Evolutionary conservation across 2,888 invertebrate species (phyloP), one percentile per base, ranked within the genome.

Genomic region (Melitaea athalia): DNA sequence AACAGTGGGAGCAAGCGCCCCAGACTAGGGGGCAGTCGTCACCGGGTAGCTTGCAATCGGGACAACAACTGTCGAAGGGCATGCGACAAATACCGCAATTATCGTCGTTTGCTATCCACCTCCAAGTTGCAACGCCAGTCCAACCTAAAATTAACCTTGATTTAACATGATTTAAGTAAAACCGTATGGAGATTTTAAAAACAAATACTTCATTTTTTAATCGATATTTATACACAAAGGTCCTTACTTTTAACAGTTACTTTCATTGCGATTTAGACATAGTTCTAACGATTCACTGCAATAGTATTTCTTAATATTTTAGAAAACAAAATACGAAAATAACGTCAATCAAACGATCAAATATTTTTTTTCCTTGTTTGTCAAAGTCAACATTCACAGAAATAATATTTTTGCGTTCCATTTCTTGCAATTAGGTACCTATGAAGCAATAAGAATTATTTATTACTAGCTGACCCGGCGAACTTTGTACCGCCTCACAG

Each of bases 1-100:
- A 99, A 92, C 99, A 99, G 93, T 99, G 99, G 10, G 98, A 98
- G 89, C 99, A 99, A 83, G 97, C 97, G 71, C 99, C 99, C 98
- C 99, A 99, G 53, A 99, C 99, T 84, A 99, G 90, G 14, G 99
- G 99, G 84, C 99, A 99, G 91, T 99, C 99, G 93, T 99, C 99
- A 63, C 99, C 99, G 31, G 99, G 99, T 74, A 98, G 93, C 89
- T 98, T 98, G 92, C 99, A 99, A 89, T 99, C 99, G 2, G 99
- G 98, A 84, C 99, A 99, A 85, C 99, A 99, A 79, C 97, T 98
- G 89, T 99, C 99, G 92, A 99, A 99, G 61, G 99, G 97, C 97
- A 99, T 98, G 72, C 99, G 96, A 93, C 99, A 99, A 85, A 99
- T 99, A 69, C 99, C 99, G 85, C 99, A 99, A 85, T 98, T 99